Percentiles rank a stretch among this genome's conserved stretches.
These are phyloP conservation scores for Drosophila malerkotliana DNA, from an alignment of 1,140 invertebrate species.

Conservation along the genomic window DNA sequence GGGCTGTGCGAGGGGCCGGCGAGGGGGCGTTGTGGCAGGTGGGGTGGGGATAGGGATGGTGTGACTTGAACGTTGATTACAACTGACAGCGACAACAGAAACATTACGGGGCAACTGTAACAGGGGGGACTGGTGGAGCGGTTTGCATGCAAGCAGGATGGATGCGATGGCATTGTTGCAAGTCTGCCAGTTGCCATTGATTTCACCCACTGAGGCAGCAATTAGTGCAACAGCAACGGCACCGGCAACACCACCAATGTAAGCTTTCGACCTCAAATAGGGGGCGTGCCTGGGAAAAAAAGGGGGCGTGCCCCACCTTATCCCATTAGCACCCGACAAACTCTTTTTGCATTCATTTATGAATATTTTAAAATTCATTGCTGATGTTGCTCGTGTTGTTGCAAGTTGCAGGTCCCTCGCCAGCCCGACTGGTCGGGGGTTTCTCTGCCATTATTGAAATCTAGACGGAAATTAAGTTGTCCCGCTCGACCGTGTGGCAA, in stretches of 20 bases:
- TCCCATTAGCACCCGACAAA: slow-evolving; percentile 43
- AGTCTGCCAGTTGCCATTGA: slow-evolving; percentile 55
- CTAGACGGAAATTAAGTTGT: slow-evolving; percentile 79
- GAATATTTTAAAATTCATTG: slow-evolving; percentile 80
- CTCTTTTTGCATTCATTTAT: slow-evolving; percentile 67
- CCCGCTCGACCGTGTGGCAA: slow-evolving; percentile 57
- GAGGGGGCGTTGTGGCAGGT: neutral
- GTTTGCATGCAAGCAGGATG: slow-evolving; percentile 43
- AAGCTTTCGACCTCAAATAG: slow-evolving; percentile 54
- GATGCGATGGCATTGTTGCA: slow-evolving; percentile 41
- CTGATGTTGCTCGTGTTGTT: slow-evolving; percentile 28
- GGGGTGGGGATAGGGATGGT: slow-evolving; percentile 3
- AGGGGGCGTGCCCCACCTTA: slow-evolving; percentile 16
- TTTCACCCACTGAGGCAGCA: slow-evolving; percentile 66
- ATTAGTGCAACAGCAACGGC: slow-evolving; percentile 63
- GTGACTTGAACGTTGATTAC: slow-evolving; percentile 73
- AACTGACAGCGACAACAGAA: slow-evolving; percentile 59
- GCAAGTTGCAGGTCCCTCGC: neutral
- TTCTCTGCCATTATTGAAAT: slow-evolving; percentile 57
- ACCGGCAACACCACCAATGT: slow-evolving; percentile 28
- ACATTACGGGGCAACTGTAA: neutral
- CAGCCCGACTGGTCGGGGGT: too few relatives aligned
- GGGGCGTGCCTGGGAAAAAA: neutral
- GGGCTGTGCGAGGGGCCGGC: neutral
- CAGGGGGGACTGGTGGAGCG: neutral